Conservation (phyloP, 1,140 invertebrate genomes). For the Bombus terrestris region DNA sequence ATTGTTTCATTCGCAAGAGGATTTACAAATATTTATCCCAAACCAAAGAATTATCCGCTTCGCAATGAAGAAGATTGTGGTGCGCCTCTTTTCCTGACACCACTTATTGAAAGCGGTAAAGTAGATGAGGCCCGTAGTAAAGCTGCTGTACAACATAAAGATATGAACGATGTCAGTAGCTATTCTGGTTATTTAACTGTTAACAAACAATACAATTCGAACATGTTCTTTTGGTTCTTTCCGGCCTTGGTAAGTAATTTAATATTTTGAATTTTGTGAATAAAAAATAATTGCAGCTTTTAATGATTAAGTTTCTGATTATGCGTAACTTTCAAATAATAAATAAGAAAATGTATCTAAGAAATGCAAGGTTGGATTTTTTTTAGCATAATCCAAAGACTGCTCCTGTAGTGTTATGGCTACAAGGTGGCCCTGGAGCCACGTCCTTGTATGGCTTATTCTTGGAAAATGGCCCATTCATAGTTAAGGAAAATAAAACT, state of each 20-base stretch:
- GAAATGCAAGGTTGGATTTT: not conserved
- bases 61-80: conserved; percentile 82
- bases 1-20: conserved; percentile 28
- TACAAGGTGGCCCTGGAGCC: conserved; percentile 93
- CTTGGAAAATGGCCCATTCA: conserved; percentile 91
- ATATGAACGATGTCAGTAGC: conserved; percentile 79
- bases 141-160: conserved; percentile 77
- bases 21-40: conserved; percentile 78
- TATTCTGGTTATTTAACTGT: conserved; percentile 90
- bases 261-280: not conserved
- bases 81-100: conserved; percentile 86
- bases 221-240: conserved; percentile 96
- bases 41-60: conserved; percentile 67
- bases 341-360: not conserved
- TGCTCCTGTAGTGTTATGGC: conserved; percentile 91
- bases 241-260: conserved; percentile 84
- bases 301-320: not conserved
- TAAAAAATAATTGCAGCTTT: not conserved
- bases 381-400: conserved; percentile 78
- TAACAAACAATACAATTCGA: conserved; percentile 89
- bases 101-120: conserved; percentile 85
- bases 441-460: conserved; percentile 92
- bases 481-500: conserved; percentile 85
- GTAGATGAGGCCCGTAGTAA: conserved; percentile 81
- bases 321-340: not conserved